Conservation (phyloP, 35 echinoderm and acorn worm genomes). For the Strongylocentrotus purpuratus region DNA sequence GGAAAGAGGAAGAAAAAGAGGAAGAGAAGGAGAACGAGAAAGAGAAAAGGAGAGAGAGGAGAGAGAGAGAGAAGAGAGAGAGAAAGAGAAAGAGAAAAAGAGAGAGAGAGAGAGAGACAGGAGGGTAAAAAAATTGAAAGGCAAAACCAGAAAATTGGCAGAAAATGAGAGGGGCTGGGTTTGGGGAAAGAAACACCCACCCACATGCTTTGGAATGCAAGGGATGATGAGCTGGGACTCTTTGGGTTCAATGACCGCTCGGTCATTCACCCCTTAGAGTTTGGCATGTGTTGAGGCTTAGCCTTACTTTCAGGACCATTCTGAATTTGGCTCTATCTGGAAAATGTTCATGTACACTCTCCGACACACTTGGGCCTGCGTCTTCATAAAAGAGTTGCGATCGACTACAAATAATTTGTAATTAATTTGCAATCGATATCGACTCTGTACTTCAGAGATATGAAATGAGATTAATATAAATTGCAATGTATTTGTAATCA, state of each 20-base stretch:
- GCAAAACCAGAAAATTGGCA: background rate
- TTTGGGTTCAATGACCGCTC: background rate
- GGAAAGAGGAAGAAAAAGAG: background rate
- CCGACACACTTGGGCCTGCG: too few relatives aligned
- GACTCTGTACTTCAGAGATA: too few relatives aligned
- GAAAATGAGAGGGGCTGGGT: slow-evolving; percentile 24
- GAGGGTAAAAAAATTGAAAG: background rate
- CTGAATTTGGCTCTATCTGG: background rate
- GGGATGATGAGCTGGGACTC: background rate
- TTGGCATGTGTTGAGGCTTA: background rate
- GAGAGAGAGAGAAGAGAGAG: background rate
- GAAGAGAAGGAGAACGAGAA: background rate
- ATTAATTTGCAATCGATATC: too few relatives aligned
- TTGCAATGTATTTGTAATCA: too few relatives aligned
- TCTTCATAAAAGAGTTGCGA: too few relatives aligned
- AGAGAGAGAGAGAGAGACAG: background rate
- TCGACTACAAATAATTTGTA: too few relatives aligned
- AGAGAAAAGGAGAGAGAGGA: background rate
- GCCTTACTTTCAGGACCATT: background rate
- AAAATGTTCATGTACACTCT: background rate
- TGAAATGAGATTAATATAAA: too few relatives aligned
- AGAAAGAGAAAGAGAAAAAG: background rate
- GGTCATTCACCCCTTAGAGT: slow-evolving; percentile 7
- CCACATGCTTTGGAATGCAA: slow-evolving; percentile 12
- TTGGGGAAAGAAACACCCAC: background rate